Evolutionary conservation across 2,888 invertebrate species (phyloP), one percentile per base, ranked within the genome.

Genomic region (Pediacus dermestoides): DNA sequence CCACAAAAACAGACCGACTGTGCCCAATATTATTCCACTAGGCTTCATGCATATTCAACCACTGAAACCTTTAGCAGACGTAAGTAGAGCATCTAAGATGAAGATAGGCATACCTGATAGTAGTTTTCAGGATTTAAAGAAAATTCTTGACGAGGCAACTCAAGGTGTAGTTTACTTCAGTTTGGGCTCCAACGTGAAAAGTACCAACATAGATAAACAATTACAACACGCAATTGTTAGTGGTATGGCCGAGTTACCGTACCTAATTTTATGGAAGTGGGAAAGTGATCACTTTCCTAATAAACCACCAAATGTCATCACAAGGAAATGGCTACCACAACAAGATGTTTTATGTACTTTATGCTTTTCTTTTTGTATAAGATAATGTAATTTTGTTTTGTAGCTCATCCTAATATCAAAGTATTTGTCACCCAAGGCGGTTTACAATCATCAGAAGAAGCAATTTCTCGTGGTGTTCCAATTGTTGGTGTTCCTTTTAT

Each of bases 251-350:
- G 62, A 66, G 37, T 39, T 72, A 21, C 67, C 70, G 2, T 68
- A 70, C 34, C 64, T 58, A 42, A 57, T 73, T 12, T 45, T 73
- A 4, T 71, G 70, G 70, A 72, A 72, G 53, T 72, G 65, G 60
- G 71, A 72, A 46, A 54, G 57, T 0, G 62, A 63, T 16, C 39
- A 57, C 23, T 42, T 70, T 16, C 60, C 63, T 7, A 58, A 59
- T 21, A 56, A 65, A 50, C 65, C 69, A 3, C 43, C 57, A 18
- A 69, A 70, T 52, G 61, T 74, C 1, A 59, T 66, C 39, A 58
- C 67, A 7, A 52, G 48, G 13, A 70, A 70, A 45, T 74, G 73
- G 74, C 52, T 72, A 12, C 72, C 73, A 1, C 74, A 74, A 50
- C 65, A 70, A 42, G 71, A 69, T 44, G 52, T 73, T 34, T 53